phyloP scores from a whole-genome alignment of 2,797 vertebrate genomes.

The Percopsis omiscomaycus region DNA sequence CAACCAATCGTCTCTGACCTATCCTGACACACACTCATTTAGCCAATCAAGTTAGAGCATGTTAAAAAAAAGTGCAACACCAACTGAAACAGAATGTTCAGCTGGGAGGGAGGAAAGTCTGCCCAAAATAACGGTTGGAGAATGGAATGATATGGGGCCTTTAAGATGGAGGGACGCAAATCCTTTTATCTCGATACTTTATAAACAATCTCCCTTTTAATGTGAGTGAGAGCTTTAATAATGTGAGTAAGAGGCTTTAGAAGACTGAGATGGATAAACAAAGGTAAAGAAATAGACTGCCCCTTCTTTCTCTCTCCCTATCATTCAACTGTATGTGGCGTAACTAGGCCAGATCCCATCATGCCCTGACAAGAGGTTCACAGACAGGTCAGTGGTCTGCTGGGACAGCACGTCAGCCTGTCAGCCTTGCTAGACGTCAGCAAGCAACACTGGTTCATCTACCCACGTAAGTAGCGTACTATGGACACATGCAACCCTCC shows the following conservation, averaged over 20 bases:
- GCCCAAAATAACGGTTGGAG: no score
- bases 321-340: slow-evolving; percentile 8
- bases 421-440: slow-evolving; percentile 46
- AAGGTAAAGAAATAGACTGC: slow-evolving; percentile 23
- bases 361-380: slow-evolving; percentile 37
- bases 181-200: slow-evolving; percentile 43
- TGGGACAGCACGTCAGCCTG: slow-evolving; percentile 34
- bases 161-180: slow-evolving; percentile 42
- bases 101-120: no score
- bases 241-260: not conserved
- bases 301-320: slow-evolving; percentile 8
- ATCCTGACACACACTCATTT: no score
- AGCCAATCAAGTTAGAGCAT: no score
- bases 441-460: slow-evolving; percentile 35
- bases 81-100: no score
- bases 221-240: slow-evolving; percentile 11
- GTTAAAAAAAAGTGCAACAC: no score
- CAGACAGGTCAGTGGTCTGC: slow-evolving; percentile 43
- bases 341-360: slow-evolving; percentile 24
- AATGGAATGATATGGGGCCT: not conserved
- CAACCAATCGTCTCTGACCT: no score
- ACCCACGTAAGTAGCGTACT: slow-evolving; percentile 7
- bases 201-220: slow-evolving; percentile 47
- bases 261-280: not conserved
- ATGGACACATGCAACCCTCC: slow-evolving; percentile 26